Conservation (phyloP, 2,888 invertebrate genomes). For the Cheilosia vulpina region DNA sequence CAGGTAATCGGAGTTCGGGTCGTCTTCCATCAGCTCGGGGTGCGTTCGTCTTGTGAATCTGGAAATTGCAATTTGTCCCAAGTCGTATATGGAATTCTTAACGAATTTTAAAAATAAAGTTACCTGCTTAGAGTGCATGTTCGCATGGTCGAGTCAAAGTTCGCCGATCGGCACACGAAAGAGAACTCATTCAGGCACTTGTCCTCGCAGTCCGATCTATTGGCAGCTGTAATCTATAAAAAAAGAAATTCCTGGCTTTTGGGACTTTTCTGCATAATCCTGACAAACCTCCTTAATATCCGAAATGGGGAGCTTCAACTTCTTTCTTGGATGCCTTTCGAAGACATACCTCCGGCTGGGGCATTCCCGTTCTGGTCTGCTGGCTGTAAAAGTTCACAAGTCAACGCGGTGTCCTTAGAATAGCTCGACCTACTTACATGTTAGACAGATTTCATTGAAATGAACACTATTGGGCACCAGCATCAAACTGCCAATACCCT, state of each 20-base stretch:
- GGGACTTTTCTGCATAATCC: too few species aligned
- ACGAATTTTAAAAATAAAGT: not conserved
- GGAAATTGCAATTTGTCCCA: not conserved
- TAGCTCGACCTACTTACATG: conserved; percentile 87
- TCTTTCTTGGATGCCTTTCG: conserved; percentile 93
- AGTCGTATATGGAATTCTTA: not conserved
- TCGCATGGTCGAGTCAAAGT: conserved; percentile 90
- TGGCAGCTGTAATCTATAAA: conserved; percentile 87
- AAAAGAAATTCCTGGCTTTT: not conserved
- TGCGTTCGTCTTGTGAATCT: conserved; percentile 93
- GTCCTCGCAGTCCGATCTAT: conserved; percentile 95
- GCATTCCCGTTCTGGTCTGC: conserved; percentile 94
- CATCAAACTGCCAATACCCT: conserved; percentile 95
- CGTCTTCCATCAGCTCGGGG: conserved; percentile 92
- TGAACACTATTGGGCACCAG: conserved; percentile 95
- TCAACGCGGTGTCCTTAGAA: not conserved
- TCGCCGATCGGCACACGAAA: conserved; percentile 94
- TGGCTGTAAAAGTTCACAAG: conserved; percentile 85
- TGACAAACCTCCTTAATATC: conserved; percentile 90
- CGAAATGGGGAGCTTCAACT: conserved; percentile 90
- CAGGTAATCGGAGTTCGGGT: conserved; percentile 94
- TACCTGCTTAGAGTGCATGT: conserved; percentile 90
- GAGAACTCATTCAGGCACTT: conserved; percentile 94
- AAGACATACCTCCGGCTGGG: conserved; percentile 94
- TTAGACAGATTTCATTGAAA: conserved; percentile 94